Conservation (phyloP, 2,888 invertebrate species). For the Dusona sp. region DNA sequence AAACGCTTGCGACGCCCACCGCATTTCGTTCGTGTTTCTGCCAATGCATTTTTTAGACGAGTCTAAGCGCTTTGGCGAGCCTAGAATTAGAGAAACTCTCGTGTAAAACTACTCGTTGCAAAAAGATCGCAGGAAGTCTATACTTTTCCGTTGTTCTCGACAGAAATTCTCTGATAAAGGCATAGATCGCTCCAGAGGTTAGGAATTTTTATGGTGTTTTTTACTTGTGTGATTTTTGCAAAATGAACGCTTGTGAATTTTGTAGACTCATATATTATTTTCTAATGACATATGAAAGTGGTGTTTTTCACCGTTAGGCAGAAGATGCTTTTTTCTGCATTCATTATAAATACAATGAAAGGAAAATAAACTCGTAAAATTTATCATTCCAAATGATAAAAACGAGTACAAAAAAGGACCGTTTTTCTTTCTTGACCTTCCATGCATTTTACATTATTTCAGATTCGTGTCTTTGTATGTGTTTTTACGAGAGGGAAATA, state of each 20-base stretch:
- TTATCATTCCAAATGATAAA: neutral
- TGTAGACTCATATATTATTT: slow-evolving; percentile 34
- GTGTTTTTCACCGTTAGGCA: neutral
- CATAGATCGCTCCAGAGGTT: slow-evolving; percentile 4
- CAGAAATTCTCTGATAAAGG: slow-evolving; percentile 40
- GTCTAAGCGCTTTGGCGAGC: slow-evolving; percentile 39
- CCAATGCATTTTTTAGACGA: slow-evolving; percentile 41
- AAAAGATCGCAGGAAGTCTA: slow-evolving; percentile 39
- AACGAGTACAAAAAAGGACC: slow-evolving; percentile 2
- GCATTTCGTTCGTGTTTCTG: slow-evolving; percentile 1
- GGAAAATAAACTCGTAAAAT: neutral
- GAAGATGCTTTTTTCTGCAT: neutral
- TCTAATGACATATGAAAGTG: slow-evolving; percentile 20
- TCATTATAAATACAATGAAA: neutral
- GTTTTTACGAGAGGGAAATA: slow-evolving; percentile 46
- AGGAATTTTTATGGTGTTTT: neutral
- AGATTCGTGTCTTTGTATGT: slow-evolving; percentile 13
- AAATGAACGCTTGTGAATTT: slow-evolving; percentile 42
- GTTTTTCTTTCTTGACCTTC: neutral
- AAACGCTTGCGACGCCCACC: slow-evolving; percentile 46
- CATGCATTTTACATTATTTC: neutral
- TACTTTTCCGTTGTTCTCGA: slow-evolving; percentile 50
- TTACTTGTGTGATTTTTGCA: slow-evolving; percentile 17
- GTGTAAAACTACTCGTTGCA: slow-evolving; percentile 9
- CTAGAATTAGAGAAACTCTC: slow-evolving; percentile 61